Evolutionary conservation across 2,888 invertebrate species (phyloP).

Genomic region (Dynastes grantii): DNA sequence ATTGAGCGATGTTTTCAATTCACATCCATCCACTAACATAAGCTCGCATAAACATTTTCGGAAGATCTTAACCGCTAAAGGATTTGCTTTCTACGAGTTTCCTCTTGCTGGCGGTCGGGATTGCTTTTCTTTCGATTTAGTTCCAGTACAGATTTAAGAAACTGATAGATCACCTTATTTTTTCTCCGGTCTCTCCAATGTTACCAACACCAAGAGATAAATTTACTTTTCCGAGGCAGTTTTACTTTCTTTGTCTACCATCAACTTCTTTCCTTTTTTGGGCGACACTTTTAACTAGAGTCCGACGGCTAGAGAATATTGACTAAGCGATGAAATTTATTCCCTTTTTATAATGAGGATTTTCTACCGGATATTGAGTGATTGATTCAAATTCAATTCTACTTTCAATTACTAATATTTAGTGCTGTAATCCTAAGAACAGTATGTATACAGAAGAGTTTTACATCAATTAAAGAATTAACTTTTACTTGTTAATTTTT

Average conservation of each 20-base stretch:
- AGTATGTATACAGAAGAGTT: too few species aligned
- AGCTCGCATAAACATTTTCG: slow-evolving; percentile 49
- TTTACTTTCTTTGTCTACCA: slow-evolving; percentile 1
- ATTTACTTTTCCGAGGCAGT: slow-evolving; percentile 38
- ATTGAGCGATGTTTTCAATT: slow-evolving; percentile 45
- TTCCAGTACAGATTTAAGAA: slow-evolving; percentile 46
- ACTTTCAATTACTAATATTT: too few species aligned
- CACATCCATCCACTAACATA: slow-evolving; percentile 39
- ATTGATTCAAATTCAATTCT: too few species aligned
- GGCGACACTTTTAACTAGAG: slow-evolving; percentile 24
- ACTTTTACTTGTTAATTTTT: too few species aligned
- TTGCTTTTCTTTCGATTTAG: slow-evolving; percentile 52
- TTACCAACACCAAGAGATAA: slow-evolving; percentile 34
- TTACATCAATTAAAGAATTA: too few species aligned
- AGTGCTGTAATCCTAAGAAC: too few species aligned
- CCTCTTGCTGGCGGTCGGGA: slow-evolving; percentile 35
- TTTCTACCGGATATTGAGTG: too few species aligned
- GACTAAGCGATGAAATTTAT: slow-evolving; percentile 20
- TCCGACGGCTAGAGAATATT: slow-evolving; percentile 20
- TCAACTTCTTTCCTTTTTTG: slow-evolving; percentile 27
- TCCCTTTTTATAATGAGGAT: background rate
- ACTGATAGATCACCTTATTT: slow-evolving; percentile 51
- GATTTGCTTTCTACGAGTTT: slow-evolving; percentile 48
- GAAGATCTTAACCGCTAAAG: slow-evolving; percentile 49
- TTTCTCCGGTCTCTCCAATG: slow-evolving; percentile 30